Evolutionary conservation across 1,140 invertebrate genomes (phyloP).

Genomic region (Drosophila miranda): DNA sequence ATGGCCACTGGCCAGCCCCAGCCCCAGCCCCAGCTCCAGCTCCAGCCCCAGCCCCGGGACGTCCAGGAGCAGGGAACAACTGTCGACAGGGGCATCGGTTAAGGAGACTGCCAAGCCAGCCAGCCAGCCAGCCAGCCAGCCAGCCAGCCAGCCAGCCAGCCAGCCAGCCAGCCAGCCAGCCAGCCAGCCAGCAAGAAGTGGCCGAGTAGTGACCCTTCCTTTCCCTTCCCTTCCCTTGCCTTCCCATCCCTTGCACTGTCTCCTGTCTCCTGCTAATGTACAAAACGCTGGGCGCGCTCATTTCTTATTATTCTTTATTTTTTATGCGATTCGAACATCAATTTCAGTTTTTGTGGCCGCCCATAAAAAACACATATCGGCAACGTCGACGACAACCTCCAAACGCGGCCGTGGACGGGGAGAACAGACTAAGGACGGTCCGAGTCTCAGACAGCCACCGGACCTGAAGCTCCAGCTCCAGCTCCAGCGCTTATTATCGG

Average conservation of each 20-base stretch:
- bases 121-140: too few relatives aligned
- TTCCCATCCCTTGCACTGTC: constrained; percentile 7
- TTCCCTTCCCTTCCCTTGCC: background rate
- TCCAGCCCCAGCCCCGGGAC: constrained; percentile 1
- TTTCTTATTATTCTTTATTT: constrained; percentile 80
- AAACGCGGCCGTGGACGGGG: constrained; percentile 14
- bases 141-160: too few relatives aligned
- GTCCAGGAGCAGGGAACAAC: constrained; percentile 20
- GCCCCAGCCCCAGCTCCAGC: too few relatives aligned
- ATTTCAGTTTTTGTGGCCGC: constrained; percentile 80
- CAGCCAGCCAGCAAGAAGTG: constrained; percentile 14
- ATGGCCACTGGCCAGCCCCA: constrained; percentile 14
- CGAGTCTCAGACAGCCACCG: background rate
- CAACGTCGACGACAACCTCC: constrained; percentile 30
- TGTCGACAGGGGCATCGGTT: constrained; percentile 17
- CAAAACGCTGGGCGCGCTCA: constrained; percentile 76
- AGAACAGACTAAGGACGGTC: constrained; percentile 9
- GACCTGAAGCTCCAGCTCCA: constrained; percentile 14
- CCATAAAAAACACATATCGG: constrained; percentile 80
- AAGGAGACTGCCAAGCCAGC: too few relatives aligned
- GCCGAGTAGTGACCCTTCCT: constrained; percentile 50
- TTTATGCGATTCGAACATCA: constrained; percentile 79
- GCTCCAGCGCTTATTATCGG: constrained; percentile 72
- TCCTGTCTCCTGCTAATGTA: constrained; percentile 56
- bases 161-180: too few relatives aligned